Conservation (phyloP, 2,113 vertebrate genomes). For the Oceanodroma tethys region DNA sequence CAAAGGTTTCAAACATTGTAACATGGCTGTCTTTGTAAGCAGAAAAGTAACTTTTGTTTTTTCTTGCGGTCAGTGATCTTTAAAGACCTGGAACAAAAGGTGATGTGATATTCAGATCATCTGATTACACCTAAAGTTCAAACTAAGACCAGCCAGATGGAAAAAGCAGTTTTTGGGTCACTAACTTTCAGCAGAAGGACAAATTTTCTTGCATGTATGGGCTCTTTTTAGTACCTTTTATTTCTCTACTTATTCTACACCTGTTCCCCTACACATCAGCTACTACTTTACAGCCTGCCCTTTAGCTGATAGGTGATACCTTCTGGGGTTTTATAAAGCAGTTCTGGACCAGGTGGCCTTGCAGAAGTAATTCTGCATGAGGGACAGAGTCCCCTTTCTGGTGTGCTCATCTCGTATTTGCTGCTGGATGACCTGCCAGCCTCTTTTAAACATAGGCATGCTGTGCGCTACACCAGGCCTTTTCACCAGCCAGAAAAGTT, state of each 20-base stretch:
- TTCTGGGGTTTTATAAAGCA: not conserved
- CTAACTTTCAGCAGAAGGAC: not conserved
- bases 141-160: not conserved
- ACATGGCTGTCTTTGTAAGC: not conserved
- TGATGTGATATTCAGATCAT: not conserved
- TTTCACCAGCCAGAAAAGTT: not conserved
- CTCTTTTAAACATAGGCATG: not conserved
- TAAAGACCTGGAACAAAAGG: not conserved
- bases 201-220: not conserved
- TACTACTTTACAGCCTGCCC: not conserved
- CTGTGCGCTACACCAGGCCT: rapidly evolving
- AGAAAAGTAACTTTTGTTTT: not conserved
- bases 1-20: not conserved
- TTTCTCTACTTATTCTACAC: not conserved
- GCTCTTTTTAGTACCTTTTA: not conserved
- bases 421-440: not conserved
- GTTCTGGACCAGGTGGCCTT: not conserved
- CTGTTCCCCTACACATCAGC: not conserved
- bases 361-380: not conserved
- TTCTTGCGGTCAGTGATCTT: not conserved
- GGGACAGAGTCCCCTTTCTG: not conserved
- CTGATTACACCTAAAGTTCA: not conserved
- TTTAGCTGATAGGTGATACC: not conserved
- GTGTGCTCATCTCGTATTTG: not conserved
- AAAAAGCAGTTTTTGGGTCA: not conserved